Base-by-base conservation (phyloP, 2,888 invertebrate species). In the Caenorhabditis zanzibari region DNA sequence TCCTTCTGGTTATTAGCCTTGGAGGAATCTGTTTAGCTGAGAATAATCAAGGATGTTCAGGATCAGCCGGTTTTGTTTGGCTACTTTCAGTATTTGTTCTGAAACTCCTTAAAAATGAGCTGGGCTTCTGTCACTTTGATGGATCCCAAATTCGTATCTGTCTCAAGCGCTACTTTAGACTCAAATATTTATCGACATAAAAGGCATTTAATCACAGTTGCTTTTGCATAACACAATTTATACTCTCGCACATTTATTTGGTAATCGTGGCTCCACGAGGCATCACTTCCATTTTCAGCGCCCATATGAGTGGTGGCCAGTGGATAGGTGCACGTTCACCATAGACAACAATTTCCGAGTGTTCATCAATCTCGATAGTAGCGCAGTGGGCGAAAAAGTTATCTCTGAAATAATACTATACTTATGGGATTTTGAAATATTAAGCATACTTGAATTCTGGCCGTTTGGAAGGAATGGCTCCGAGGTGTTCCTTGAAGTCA, bases 211-310 rank as follows among this genome's bases (percentile, higher is more conserved):
- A 38, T 38, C 38, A 38, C 38, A 38, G 32, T n/a, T n/a, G n/a
- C n/a, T n/a, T n/a, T n/a, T 10, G 38, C 5, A 12, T 22, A 19
- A 22, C 19, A 63, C 9, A 19, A 44, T 19, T 10, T 26, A 24
- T 24, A 2, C 10, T 32, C n/a, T 10, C n/a, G 26, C 16, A 47
- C 22, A 61, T n/a, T 44, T n/a, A 32, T 38, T 68, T 68, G 9
- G 68, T 7, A 64, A 73, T 16, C 24, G 74, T 64, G 5, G 64
- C 3, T 54, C 64, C 54, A 22, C 41, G 38, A 6, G 10, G 9
- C 74, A 74, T 64, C 3, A 74, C 28, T 28, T 61, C 49, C 74
- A 74, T 64, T 19, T 47, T 74, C 28, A 74, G 26, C 7, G 41
- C 54, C 73, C 73, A 73, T n/a, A 35, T 3, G 12, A 63, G 38